These are phyloP conservation scores for Leucoma salicis DNA, from an alignment of 2,888 invertebrate species.

Conservation along the genomic window DNA sequence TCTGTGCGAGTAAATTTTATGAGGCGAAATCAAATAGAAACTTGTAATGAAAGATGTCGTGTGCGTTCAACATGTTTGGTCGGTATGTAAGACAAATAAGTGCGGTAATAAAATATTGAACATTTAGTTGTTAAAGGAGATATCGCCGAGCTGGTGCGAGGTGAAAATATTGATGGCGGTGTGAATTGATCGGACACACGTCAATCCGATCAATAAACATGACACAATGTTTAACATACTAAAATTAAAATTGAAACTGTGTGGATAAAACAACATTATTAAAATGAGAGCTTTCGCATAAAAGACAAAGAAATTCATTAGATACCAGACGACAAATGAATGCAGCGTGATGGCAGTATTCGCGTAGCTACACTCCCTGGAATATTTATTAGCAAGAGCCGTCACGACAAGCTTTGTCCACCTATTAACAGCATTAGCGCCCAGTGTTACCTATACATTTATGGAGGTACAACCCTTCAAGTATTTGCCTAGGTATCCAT, in stretches of 20 bases:
- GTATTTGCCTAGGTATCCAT: conserved; percentile 64
- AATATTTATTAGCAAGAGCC: conserved; percentile 75
- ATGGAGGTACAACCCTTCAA: conserved; percentile 56
- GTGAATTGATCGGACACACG: conserved; percentile 34
- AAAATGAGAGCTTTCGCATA: conserved; percentile 4
- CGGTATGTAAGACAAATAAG: conserved; percentile 69
- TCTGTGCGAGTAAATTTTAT: conserved; percentile 71
- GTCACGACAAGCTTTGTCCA: conserved; percentile 78
- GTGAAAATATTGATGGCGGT: conserved; percentile 51
- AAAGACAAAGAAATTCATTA: conserved; percentile 32
- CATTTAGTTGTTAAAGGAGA: conserved; percentile 68
- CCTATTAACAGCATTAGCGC: conserved; percentile 78
- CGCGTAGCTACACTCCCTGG: conserved; percentile 66
- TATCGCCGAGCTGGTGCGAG: conserved; percentile 50
- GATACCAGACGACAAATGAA: conserved; percentile 10
- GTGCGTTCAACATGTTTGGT: conserved; percentile 67
- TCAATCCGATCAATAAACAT: conserved; percentile 15
- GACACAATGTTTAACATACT: conserved; percentile 5
- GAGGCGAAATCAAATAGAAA: conserved; percentile 81
- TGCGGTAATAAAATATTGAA: conserved; percentile 75
- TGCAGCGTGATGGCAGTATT: conserved; percentile 46
- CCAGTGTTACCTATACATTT: conserved; percentile 64
- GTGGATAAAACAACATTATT: background rate
- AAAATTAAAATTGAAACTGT: background rate
- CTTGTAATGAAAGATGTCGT: conserved; percentile 79